A percentile compares a stretch with the other conserved stretches of the same genome.
These are phyloP conservation scores for Micromesistius poutassou DNA, from an alignment of 2,797 vertebrate genomes.

Conservation along the genomic window DNA sequence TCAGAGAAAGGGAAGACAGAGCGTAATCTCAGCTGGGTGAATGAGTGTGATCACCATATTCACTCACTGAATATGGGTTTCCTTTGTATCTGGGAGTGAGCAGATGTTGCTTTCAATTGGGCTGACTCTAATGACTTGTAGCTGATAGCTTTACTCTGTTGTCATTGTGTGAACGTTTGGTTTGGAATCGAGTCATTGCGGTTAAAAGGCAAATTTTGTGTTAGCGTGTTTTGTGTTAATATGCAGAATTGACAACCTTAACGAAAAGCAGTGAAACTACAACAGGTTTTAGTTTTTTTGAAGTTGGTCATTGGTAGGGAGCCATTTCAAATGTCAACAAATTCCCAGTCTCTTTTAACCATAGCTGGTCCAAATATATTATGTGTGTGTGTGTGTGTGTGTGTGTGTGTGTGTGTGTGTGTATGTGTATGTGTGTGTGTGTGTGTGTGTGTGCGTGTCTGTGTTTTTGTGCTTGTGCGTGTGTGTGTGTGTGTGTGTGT, in stretches of 20 bases:
- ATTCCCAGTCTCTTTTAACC: background rate
- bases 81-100: constrained; percentile 30
- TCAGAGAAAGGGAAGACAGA: constrained; percentile 23
- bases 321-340: no score
- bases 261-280: background rate
- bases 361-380: background rate
- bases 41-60: constrained; percentile 41
- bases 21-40: constrained; percentile 43
- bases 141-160: background rate
- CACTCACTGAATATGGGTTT: constrained; percentile 15
- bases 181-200: background rate
- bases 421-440: no score
- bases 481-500: no score
- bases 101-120: constrained; percentile 29
- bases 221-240: background rate
- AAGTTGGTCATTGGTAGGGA: no score
- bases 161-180: background rate
- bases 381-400: background rate
- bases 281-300: no score
- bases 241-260: background rate
- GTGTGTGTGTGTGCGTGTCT: no score
- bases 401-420: no score
- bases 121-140: constrained; percentile 43
- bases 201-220: background rate
- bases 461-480: no score